These are phyloP conservation scores for Herminia tarsipennalis DNA, from an alignment of 2,888 invertebrate species.

Conservation along the genomic window DNA sequence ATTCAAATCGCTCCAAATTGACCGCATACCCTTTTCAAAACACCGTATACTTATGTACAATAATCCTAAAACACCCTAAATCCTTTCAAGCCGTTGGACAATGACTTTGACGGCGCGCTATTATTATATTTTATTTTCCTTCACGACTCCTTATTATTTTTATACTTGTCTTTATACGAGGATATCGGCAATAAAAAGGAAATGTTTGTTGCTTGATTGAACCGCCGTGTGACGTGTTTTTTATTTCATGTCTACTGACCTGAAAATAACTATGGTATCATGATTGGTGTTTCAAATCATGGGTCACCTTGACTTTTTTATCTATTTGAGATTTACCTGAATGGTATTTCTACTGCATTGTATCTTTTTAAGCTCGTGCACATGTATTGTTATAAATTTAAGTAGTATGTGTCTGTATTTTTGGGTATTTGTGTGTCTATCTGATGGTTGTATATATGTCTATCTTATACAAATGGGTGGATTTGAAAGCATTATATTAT, in stretches of 20 bases:
- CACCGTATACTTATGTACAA: conserved; percentile 46
- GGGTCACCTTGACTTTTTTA: neutral
- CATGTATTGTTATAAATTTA: no score
- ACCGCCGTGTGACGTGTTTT: conserved; percentile 61
- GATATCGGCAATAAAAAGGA: conserved; percentile 77
- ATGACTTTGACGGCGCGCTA: conserved; percentile 64
- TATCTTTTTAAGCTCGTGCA: no score
- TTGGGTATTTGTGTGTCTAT: no score
- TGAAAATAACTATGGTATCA: conserved; percentile 26
- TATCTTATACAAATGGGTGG: no score
- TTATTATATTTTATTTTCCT: conserved; percentile 80
- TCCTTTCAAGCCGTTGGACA: conserved; percentile 66
- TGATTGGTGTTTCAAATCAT: conserved; percentile 16
- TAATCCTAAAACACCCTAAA: conserved; percentile 61
- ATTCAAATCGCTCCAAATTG: conserved; percentile 72
- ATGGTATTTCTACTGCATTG: no score
- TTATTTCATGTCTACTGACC: conserved; percentile 50
- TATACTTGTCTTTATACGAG: conserved; percentile 76
- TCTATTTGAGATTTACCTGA: no score
- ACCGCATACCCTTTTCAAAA: conserved; percentile 69
- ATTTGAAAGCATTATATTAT: no score
- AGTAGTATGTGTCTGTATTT: no score
- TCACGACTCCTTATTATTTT: conserved; percentile 79
- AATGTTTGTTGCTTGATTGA: conserved; percentile 79
- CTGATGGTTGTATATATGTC: no score